Evolutionary conservation across 2,113 vertebrate genomes (phyloP).

Genomic region (Lethenteron reissneri): DNA sequence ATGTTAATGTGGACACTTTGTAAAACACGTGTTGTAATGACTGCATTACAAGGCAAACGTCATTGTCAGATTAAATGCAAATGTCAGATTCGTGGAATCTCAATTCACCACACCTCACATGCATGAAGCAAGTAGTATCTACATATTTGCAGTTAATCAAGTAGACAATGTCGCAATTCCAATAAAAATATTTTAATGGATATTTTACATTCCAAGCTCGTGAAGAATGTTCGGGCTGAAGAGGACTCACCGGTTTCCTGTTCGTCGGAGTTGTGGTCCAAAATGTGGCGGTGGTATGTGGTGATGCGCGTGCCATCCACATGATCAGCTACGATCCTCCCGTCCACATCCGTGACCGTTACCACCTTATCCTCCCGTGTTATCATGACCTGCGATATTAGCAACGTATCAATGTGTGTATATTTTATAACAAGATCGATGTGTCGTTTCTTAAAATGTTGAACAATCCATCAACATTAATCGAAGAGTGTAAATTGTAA

Average conservation of each 20-base stretch:
- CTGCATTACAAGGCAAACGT: too few species aligned
- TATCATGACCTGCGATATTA: constrained; percentile 34
- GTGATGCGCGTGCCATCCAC: constrained; percentile 70
- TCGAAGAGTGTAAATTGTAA: not conserved
- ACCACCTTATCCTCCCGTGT: constrained; percentile 53
- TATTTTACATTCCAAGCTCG: constrained; percentile 17
- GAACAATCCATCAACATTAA: not conserved
- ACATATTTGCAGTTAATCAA: not conserved
- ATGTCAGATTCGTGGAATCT: too few species aligned
- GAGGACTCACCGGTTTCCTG: constrained; percentile 9
- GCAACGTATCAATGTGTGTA: constrained; percentile 4
- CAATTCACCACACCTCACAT: too few species aligned
- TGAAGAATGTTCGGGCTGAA: constrained; percentile 7
- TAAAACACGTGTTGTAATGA: too few species aligned
- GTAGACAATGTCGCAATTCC: not conserved
- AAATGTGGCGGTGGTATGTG: constrained; percentile 28
- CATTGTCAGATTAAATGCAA: too few species aligned
- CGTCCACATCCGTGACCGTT: constrained; percentile 29
- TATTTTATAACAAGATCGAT: not conserved
- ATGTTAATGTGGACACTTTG: too few species aligned
- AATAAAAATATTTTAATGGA: not conserved
- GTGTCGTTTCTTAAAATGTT: not conserved
- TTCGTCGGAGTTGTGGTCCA: too few species aligned
- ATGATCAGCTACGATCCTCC: constrained; percentile 45
- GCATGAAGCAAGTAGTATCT: not conserved